phyloP scores from a whole-genome alignment of 1,140 invertebrate genomes.

The Drosophila pruinosa region DNA sequence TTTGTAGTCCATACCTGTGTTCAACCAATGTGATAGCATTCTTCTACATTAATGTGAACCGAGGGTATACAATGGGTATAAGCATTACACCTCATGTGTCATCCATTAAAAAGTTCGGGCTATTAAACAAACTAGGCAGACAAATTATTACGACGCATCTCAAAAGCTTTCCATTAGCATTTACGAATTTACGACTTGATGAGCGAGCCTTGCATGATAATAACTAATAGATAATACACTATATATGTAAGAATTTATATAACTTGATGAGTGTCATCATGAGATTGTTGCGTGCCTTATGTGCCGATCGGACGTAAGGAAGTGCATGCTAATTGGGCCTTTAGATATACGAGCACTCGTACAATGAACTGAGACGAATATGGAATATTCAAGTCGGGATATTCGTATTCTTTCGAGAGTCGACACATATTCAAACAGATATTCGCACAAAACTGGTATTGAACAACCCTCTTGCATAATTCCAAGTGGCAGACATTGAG shows the following conservation, averaged over 20 bases:
- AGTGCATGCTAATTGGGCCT: constrained; percentile 40
- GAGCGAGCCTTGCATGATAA: constrained; percentile 63
- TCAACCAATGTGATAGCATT: neutral
- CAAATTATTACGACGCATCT: constrained; percentile 19
- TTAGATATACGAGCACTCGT: neutral
- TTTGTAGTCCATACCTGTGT: neutral
- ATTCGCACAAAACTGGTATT: neutral
- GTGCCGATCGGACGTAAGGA: constrained; percentile 51
- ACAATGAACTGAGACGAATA: constrained; percentile 8
- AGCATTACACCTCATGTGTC: neutral
- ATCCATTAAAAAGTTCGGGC: constrained; percentile 4
- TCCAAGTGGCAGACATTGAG: neutral
- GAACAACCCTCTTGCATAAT: constrained; percentile 23
- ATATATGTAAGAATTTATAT: constrained; percentile 11
- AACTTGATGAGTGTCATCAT: constrained; percentile 34
- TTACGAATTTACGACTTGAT: constrained; percentile 44
- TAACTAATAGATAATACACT: constrained; percentile 27
- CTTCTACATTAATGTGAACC: neutral
- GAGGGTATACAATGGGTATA: neutral
- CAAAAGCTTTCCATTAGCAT: constrained; percentile 51
- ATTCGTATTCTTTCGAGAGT: neutral
- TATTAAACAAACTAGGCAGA: constrained; percentile 22
- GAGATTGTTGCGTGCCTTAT: constrained; percentile 56
- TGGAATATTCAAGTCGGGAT: constrained; percentile 6
- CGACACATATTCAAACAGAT: neutral